Base-by-base conservation (phyloP, 2,797 vertebrate genomes). In the Podarcis siculus region DNA sequence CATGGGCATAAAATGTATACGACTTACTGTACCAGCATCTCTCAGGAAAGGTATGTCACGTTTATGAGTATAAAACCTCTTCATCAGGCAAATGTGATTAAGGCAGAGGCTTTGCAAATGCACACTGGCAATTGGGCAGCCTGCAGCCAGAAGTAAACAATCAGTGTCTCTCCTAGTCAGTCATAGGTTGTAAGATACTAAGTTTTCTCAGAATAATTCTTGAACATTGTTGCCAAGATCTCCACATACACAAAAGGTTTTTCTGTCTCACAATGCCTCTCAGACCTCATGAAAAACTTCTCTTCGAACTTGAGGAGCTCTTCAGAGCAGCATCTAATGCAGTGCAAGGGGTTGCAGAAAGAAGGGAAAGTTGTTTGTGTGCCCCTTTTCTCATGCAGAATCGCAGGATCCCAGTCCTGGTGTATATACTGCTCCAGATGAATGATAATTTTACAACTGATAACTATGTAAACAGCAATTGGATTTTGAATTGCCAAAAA, bases 11-110 rank as follows among this genome's bases (percentile, higher is more conserved):
- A 85, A 85, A 6, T 64, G 9, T 25, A 64, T 80, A 49, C 80
- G 58, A n/a, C 71, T 81, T 75, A 86, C 39, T 82, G 61, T 80
- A 76, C 71, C 78, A 81, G 83, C 25, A 27, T 85, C 71, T 88
- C 19, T 89, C 32, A 79, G 39, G 27, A 39, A 81, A 85, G 32
- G 35, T 71, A 23, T 17, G 30, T 75, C 3, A 78, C 27, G 37
- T 72, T 49, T 72, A 49, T 67, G 72, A 64, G 39, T 71, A 17
- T 32, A 84, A 72, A 80, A 80, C 58, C n/a, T 21, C 32, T 67
- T 30, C 35, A n/a, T 32, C 8, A 32, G 61, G 32, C 32, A 77
- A 82, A 86, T 21, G 13, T 21, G 32, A 73, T 73, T 2, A 58
- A 7, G 37, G 17, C 66, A 80, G 39, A 81, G 23, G 58, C 35